These are phyloP conservation scores for Cheilosia scutellata DNA, from an alignment of 2,888 invertebrate genomes.

Conservation along the genomic window DNA sequence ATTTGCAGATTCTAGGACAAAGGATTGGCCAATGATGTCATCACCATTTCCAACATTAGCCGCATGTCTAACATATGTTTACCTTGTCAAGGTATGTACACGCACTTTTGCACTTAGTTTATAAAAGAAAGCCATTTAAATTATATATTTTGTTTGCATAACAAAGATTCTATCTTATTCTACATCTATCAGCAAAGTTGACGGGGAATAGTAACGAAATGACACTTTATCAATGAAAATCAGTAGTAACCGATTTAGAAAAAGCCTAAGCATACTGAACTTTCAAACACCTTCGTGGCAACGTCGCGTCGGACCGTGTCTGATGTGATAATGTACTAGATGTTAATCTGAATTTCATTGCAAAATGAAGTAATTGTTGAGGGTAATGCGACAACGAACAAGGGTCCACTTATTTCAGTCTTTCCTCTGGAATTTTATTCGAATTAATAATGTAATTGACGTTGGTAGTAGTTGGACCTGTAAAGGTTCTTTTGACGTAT, in stretches of 20 bases:
- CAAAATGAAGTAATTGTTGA: slow-evolving; percentile 25
- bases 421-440: not conserved
- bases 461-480: no score
- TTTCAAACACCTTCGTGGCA: slow-evolving; percentile 10
- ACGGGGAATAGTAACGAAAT: slow-evolving; percentile 17
- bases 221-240: slow-evolving; percentile 33
- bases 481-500: no score
- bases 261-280: not conserved
- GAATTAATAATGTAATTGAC: not conserved
- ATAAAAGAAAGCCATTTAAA: slow-evolving; percentile 2
- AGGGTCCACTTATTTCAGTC: not conserved
- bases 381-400: not conserved
- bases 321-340: slow-evolving; percentile 1
- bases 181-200: slow-evolving; percentile 38
- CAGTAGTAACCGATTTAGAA: slow-evolving; percentile 11
- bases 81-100: slow-evolving; percentile 91
- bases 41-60: slow-evolving; percentile 96
- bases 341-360: slow-evolving; percentile 11
- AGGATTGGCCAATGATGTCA: slow-evolving; percentile 96
- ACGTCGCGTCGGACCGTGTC: not conserved
- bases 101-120: slow-evolving; percentile 15
- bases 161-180: slow-evolving; percentile 44
- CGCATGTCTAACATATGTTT: slow-evolving; percentile 95
- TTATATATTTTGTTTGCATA: slow-evolving; percentile 29
- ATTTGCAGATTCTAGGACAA: slow-evolving; percentile 93